Evolutionary conservation across 2,113 vertebrate species (phyloP).

Genomic region (Corythaixoides concolor): DNA sequence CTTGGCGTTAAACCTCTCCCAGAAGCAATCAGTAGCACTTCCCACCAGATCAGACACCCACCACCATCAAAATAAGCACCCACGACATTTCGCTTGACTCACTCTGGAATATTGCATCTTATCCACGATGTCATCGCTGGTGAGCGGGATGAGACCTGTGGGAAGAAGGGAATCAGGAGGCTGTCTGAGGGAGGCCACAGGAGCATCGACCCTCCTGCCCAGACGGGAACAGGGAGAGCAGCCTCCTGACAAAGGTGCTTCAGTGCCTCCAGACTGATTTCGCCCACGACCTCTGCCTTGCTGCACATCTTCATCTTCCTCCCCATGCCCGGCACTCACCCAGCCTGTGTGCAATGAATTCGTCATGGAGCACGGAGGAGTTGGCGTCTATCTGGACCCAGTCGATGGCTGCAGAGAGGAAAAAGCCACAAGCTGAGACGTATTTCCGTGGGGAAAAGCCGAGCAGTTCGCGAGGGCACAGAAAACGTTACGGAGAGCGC

Average conservation of each 20-base stretch:
- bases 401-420: slow-evolving; percentile 85
- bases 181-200: accelerated
- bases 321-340: slow-evolving; percentile 71
- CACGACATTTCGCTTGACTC: not conserved
- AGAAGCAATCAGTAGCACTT: not conserved
- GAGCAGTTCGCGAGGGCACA: accelerated
- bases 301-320: not conserved
- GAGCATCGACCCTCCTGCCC: not conserved
- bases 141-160: slow-evolving; percentile 92
- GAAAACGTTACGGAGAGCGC: accelerated
- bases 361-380: slow-evolving; percentile 96
- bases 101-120: slow-evolving; percentile 97
- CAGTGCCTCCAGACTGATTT: not conserved
- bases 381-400: slow-evolving; percentile 99
- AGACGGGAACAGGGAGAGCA: accelerated
- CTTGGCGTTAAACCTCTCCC: not conserved
- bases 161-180: not conserved
- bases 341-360: slow-evolving; percentile 95
- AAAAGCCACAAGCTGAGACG: not conserved
- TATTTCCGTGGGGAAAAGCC: accelerated
- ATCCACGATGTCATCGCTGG: slow-evolving; percentile 97
- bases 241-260: not conserved
- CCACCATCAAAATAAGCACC: not conserved
- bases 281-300: not conserved
- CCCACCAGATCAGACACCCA: not conserved